Percentiles rank a stretch among this genome's conserved stretches.
These are phyloP conservation scores for Phrynocephalus vlangalii DNA, from an alignment of 2,797 vertebrate species.

Conservation along the genomic window DNA sequence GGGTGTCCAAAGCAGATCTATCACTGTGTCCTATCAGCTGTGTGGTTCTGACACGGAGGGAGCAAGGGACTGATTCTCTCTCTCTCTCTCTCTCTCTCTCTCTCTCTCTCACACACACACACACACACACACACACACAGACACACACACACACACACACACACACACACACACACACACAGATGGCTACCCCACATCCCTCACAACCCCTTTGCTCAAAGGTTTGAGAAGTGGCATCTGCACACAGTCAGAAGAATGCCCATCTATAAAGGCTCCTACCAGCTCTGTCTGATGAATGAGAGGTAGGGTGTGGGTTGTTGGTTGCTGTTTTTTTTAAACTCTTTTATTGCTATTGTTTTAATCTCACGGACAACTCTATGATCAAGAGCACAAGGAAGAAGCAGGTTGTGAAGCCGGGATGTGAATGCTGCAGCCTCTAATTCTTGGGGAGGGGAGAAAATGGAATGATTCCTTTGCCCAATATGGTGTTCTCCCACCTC, in stretches of 20 bases:
- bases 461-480: too few species aligned
- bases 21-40: slow-evolving; percentile 70
- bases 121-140: accelerated
- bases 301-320: not conserved
- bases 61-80: not conserved
- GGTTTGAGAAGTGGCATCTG: not conserved
- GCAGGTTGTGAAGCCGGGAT: too few species aligned
- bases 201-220: slow-evolving; percentile 6
- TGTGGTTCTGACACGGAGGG: slow-evolving; percentile 44
- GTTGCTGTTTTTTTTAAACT: not conserved
- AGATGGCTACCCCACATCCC: not conserved
- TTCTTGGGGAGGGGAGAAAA: not conserved
- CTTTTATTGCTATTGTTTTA: too few species aligned
- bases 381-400: too few species aligned
- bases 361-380: too few species aligned
- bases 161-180: accelerated
- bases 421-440: too few species aligned
- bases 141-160: not conserved
- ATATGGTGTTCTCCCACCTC: too few species aligned
- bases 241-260: not conserved
- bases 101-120: not conserved
- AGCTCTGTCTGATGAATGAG: not conserved
- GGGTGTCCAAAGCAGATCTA: slow-evolving; percentile 70
- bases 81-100: not conserved
- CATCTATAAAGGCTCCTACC: too few species aligned